Conservation (phyloP, 2,888 invertebrate species). For the Chydorus sphaericus region DNA sequence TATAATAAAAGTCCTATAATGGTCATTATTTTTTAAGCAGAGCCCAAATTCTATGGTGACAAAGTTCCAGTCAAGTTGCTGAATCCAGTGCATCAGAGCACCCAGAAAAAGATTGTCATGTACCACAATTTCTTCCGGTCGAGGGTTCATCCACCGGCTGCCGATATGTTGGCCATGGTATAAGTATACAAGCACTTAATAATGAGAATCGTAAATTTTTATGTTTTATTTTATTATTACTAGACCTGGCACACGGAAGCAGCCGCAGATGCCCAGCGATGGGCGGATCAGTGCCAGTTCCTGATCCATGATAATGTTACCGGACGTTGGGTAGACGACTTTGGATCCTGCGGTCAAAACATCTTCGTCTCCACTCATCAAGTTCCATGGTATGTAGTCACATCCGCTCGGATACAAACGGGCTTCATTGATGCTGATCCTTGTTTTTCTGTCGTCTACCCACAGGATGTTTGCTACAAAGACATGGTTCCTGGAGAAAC, state of each 20-base stretch:
- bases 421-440: background rate
- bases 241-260: constrained; percentile 60
- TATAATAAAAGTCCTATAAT: background rate
- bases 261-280: constrained; percentile 53
- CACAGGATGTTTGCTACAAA: constrained; percentile 60
- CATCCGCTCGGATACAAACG: background rate
- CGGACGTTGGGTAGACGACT: constrained; percentile 47
- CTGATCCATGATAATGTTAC: constrained; percentile 50
- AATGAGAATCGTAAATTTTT: too few species aligned
- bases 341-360: constrained; percentile 65
- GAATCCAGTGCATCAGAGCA: constrained; percentile 39
- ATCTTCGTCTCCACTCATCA: constrained; percentile 63
- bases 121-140: constrained; percentile 64
- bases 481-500: constrained; percentile 60
- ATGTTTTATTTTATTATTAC: too few species aligned
- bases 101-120: constrained; percentile 53
- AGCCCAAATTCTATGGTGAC: constrained; percentile 42
- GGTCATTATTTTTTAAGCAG: constrained; percentile 29
- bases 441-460: constrained; percentile 3
- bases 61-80: constrained; percentile 40
- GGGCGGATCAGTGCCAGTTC: constrained; percentile 54
- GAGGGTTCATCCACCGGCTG: constrained; percentile 52
- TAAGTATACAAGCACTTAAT: too few species aligned
- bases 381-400: constrained; percentile 51
- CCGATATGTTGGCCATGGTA: constrained; percentile 72